These are phyloP conservation scores for Dynastes maya DNA, from an alignment of 2,888 invertebrate genomes.

Conservation along the genomic window DNA sequence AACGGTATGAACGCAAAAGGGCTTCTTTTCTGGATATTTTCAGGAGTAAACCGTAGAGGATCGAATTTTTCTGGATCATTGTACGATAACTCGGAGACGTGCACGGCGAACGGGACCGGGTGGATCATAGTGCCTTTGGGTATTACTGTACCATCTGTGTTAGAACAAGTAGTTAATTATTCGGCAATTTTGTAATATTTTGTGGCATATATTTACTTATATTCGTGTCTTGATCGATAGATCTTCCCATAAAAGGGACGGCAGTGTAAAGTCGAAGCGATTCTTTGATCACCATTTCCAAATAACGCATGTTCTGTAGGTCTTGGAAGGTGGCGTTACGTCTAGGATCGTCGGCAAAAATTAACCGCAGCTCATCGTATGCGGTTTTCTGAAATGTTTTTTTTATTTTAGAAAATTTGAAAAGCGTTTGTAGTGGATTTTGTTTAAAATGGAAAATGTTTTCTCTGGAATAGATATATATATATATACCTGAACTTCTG, in stretches of 20 bases:
- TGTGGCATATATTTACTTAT: constrained; percentile 63
- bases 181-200: neutral
- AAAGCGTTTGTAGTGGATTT: neutral
- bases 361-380: constrained; percentile 60
- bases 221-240: constrained; percentile 68
- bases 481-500: constrained; percentile 68
- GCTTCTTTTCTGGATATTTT: constrained; percentile 62
- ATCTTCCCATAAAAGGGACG: constrained; percentile 72
- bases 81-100: constrained; percentile 69
- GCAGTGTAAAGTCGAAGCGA: constrained; percentile 72
- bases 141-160: constrained; percentile 64
- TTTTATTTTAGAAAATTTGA: neutral
- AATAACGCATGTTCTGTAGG: constrained; percentile 70
- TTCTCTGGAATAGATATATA: neutral
- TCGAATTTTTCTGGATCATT: constrained; percentile 70
- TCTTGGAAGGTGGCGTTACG: constrained; percentile 63
- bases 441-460: neutral
- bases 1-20: constrained; percentile 65
- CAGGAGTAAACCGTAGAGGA: constrained; percentile 68
- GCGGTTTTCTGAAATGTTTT: constrained; percentile 57
- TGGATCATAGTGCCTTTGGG: constrained; percentile 69
- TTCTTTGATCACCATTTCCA: constrained; percentile 75
- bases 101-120: constrained; percentile 69
- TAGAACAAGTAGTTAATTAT: constrained; percentile 16
- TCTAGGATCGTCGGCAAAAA: constrained; percentile 59